Conservation (phyloP, 2,888 invertebrate genomes). For the Brassicogethes aeneus region DNA sequence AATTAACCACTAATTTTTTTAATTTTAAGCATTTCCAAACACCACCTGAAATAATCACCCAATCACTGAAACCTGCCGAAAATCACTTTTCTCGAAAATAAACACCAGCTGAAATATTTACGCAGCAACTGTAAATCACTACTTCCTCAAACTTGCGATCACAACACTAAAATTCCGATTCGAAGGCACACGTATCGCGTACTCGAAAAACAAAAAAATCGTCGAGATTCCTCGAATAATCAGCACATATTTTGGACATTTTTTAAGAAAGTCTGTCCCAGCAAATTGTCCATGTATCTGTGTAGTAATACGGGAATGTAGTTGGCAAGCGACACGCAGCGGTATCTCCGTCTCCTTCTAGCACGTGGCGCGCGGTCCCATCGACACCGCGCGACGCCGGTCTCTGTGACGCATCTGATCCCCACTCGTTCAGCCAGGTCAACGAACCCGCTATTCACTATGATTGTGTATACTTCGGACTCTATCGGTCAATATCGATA, state of each 20-base stretch:
- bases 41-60: not conserved
- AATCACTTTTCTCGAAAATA: not conserved
- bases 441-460: conserved; percentile 34
- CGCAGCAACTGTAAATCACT: not conserved
- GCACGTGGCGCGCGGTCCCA: conserved; percentile 3
- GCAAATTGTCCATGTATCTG: conserved; percentile 40
- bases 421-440: conserved; percentile 35
- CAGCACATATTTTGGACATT: conserved; percentile 36
- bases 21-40: too few relatives aligned
- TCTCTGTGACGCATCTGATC: conserved; percentile 32
- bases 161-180: too few relatives aligned
- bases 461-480: conserved; percentile 27
- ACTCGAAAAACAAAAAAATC: conserved; percentile 11
- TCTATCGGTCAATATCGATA: conserved; percentile 26
- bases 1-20: too few relatives aligned
- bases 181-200: too few relatives aligned
- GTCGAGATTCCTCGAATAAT: conserved; percentile 19
- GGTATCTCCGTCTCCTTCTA: conserved; percentile 22
- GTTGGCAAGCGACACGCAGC: conserved; percentile 13
- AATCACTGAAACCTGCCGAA: not conserved
- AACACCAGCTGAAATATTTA: not conserved
- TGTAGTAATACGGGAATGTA: conserved; percentile 35
- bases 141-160: too few relatives aligned
- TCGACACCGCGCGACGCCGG: not conserved
- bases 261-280: conserved; percentile 38